Evolutionary conservation across 2,797 vertebrate genomes (phyloP), one percentile per base, ranked within the genome.

Genomic region (Adrianichthys oophorus): DNA sequence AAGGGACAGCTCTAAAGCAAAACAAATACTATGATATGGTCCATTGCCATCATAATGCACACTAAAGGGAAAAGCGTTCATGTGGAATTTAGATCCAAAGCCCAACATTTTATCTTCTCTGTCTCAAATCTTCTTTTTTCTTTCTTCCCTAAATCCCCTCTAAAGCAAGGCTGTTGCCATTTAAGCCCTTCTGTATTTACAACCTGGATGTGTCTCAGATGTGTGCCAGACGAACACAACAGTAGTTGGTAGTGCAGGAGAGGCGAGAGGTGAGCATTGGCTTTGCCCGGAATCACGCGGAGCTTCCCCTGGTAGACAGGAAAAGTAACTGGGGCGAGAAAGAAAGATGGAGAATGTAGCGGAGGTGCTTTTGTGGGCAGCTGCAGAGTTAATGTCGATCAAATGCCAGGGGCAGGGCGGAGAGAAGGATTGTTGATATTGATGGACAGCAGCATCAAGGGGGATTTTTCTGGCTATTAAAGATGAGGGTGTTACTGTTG

Each of bases 11-110:
- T 85, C 78, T 84, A 87, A 86, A 89, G 87, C 87, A 89, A 88
- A 89, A 89, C 88, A 90, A 88, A 90, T 88, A 87, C 83, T 88
- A 87, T 89, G 88, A 89, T 88, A 87, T 86, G 89, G 86, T 89
- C 84, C 85, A 87, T 89, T 89, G 87, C 76, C 84, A 52, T 87
- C 85, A 86, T 90, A 89, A 90, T 90, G 89, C 87, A 81, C 89
- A 89, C 88, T 89, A 88, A 90, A 88, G 85, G 85, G 85, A 87
- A 83, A 88, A 72, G 83, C 85, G 84, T 85, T 89, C 87, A 85
- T 84, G 87, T 87, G 87, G 87, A 88, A 89, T 87, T 90, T 85
- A 87, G 86, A 91, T 86, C 86, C 74, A 82, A 86, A 88, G 85
- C 84, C 85, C 72, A 85, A 84, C 84, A 85, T 91, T 89, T 90